Conservation (phyloP, 2,888 invertebrate genomes). For the Tenodera sinensis region DNA sequence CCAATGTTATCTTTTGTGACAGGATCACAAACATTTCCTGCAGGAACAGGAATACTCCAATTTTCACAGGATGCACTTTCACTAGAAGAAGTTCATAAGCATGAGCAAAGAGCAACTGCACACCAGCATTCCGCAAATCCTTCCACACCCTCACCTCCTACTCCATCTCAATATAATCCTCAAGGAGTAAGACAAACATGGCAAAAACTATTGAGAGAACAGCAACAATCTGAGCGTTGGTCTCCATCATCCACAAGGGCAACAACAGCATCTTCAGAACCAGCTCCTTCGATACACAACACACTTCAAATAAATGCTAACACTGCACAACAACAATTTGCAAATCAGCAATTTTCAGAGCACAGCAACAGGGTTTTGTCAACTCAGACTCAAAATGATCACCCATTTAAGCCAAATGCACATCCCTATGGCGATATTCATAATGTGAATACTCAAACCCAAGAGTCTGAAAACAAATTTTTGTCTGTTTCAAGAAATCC, state of each 20-base stretch:
- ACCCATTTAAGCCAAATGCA: constrained; percentile 18
- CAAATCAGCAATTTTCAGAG: background rate
- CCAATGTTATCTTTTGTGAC: background rate
- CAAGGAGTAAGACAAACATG: background rate
- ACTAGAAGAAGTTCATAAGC: background rate
- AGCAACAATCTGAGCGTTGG: background rate
- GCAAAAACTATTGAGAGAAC: constrained; percentile 13
- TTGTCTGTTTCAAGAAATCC: background rate
- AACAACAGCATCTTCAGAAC: background rate
- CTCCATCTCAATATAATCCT: background rate
- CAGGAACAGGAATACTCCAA: background rate
- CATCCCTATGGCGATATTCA: constrained; percentile 11
- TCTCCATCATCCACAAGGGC: background rate
- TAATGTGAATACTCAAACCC: background rate
- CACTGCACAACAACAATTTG: background rate
- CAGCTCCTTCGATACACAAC: background rate
- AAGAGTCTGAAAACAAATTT: background rate
- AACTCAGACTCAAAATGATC: background rate
- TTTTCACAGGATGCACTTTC: background rate
- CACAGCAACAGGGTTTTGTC: background rate
- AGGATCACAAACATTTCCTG: background rate
- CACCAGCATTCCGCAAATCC: background rate
- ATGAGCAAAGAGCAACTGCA: background rate
- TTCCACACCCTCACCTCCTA: background rate
- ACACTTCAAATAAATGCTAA: background rate